A percentile compares a stretch with the other conserved stretches of the same genome.
Evolutionary conservation across 1,140 invertebrate species (phyloP).

Genomic region (Orchestia grillus): DNA sequence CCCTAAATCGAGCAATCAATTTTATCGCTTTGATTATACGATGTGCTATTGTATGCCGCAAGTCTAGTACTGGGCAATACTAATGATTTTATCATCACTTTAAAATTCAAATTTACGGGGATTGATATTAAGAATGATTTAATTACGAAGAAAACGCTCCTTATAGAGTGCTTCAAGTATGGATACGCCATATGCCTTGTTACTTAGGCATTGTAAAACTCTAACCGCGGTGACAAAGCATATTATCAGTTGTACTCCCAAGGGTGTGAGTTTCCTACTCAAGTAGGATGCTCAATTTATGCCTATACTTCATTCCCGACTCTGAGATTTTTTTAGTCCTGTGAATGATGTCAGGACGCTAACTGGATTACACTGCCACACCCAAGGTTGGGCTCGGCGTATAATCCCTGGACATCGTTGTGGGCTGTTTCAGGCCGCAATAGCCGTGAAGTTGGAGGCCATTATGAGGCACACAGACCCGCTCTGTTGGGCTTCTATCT

Average conservation of each 20-base stretch:
- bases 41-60: neutral
- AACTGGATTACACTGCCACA: neutral
- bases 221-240: neutral
- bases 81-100: neutral
- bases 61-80: neutral
- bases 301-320: neutral
- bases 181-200: neutral
- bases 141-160: neutral
- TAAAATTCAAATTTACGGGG: neutral
- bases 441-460: slow-evolving; percentile 30
- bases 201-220: neutral
- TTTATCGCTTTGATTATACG: neutral
- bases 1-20: neutral
- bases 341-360: neutral
- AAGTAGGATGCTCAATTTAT: neutral
- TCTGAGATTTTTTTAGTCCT: neutral
- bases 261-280: neutral
- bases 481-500: slow-evolving; percentile 5
- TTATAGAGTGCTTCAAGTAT: neutral
- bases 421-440: slow-evolving; percentile 10
- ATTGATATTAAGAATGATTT: neutral
- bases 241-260: neutral
- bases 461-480: neutral
- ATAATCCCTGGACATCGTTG: neutral
- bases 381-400: neutral